Evolutionary conservation across 2,888 invertebrate species (phyloP), one percentile per base, ranked within the genome.

Genomic region (Meta bourneti): DNA sequence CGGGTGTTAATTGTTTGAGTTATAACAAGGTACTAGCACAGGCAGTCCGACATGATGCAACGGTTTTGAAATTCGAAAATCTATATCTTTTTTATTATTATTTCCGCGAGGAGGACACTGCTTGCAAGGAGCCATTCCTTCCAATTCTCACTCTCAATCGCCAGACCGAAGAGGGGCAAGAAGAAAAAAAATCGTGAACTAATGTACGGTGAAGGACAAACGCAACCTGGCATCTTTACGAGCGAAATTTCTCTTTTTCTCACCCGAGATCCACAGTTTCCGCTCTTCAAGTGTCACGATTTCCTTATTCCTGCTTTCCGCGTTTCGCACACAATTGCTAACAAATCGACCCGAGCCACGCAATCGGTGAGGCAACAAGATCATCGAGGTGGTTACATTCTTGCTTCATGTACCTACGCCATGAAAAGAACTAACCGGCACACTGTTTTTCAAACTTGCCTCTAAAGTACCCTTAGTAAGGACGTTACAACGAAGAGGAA

Each of bases 161-260:
- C 19, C 52, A 75, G 74, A 52, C 74, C 84, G 75, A 84, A 84
- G 34, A 84, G 54, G 74, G 84, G 74, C 51, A 61, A 61, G 9
- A 11, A 61, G 13, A 61, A 61, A 61, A 61, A 34, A 34, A 72
- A 13, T 51, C 11, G 48, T 19, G 51, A 49, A 75, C 75, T n/a
- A 84, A 48, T 75, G 52, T 20, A 13, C 74, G 72, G 70, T 51
- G 87, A 87, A 87, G 87, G 87, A 16, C 87, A 69, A 34, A 8
- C 8, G 20, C 49, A n/a, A 9, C 20, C 48, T 87, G 87, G 79
- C 87, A 87, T 79, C 79, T 87, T 87, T 87, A 87, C 61, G 87
- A 87, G 51, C 71, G 51, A 48, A 52, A 87, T 72, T 79, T 79
- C 54, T 72, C 72, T 20, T 79, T 52, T 80, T 87, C 71, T 80